Percentiles rank a stretch among this genome's conserved stretches.
phyloP scores from a whole-genome alignment of 2,113 vertebrate species.

The Acanthisitta chloris region DNA sequence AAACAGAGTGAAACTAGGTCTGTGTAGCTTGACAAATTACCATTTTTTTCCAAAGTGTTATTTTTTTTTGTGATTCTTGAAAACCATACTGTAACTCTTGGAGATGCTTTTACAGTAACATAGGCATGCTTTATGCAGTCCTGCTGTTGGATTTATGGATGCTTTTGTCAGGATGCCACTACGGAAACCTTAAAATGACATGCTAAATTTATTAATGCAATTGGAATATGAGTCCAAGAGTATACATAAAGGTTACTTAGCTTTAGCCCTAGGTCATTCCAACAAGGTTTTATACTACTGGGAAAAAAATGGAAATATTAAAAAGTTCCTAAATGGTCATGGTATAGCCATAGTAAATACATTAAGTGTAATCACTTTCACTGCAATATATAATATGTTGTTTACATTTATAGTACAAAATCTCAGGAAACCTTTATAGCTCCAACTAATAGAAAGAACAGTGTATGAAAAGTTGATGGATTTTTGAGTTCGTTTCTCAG shows the following conservation, averaged over 20 bases:
- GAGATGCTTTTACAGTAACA: constrained; percentile 46
- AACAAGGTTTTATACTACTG: not conserved
- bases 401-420: not conserved
- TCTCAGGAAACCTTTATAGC: not conserved
- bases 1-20: constrained; percentile 64
- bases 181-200: constrained; percentile 40
- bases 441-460: not conserved
- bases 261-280: not conserved
- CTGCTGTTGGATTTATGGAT: constrained; percentile 38
- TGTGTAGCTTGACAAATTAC: constrained; percentile 60
- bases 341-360: not conserved
- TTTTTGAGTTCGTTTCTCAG: not conserved
- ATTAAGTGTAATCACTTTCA: not conserved
- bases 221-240: not conserved
- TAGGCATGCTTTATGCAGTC: constrained; percentile 27
- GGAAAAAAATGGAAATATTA: not conserved
- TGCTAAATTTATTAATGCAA: constrained; percentile 24
- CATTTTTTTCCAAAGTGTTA: constrained; percentile 45
- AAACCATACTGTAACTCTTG: constrained; percentile 53
- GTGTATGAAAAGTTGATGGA: not conserved
- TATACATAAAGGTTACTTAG: not conserved
- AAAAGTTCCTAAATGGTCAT: not conserved
- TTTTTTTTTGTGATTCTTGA: constrained; percentile 56
- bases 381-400: not conserved
- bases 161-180: constrained; percentile 39